These are phyloP conservation scores for Tolmerus cingulatus DNA, from an alignment of 2,888 invertebrate genomes.

Conservation along the genomic window DNA sequence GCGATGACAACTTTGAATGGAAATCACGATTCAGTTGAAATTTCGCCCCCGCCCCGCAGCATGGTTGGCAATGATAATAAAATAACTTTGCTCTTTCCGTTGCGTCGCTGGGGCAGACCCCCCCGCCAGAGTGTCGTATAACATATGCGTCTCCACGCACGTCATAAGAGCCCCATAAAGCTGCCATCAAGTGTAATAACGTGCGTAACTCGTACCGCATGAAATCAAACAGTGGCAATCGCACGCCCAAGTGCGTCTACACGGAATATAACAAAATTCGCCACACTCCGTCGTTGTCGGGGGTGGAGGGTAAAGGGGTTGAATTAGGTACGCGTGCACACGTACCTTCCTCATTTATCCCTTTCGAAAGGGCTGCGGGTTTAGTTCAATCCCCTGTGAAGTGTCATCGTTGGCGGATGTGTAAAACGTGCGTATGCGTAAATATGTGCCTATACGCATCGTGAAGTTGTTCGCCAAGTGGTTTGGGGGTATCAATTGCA, in stretches of 20 bases:
- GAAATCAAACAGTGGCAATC: constrained; percentile 34
- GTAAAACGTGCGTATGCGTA: constrained; percentile 37
- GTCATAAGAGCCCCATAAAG: constrained; percentile 27
- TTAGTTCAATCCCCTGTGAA: background rate
- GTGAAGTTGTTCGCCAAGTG: constrained; percentile 28
- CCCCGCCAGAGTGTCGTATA: background rate
- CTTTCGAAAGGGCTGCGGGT: background rate
- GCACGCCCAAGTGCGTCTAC: constrained; percentile 15
- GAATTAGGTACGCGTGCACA: constrained; percentile 5
- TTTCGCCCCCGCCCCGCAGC: background rate
- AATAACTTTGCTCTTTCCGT: constrained; percentile 21
- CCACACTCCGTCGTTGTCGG: background rate
- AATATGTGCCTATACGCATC: constrained; percentile 5
- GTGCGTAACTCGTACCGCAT: constrained; percentile 30
- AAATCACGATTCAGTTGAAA: background rate
- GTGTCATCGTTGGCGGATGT: constrained; percentile 28
- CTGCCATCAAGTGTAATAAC: constrained; percentile 22
- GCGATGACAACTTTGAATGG: background rate
- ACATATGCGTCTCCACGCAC: background rate
- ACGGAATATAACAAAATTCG: constrained; percentile 9
- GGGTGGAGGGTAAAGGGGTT: background rate
- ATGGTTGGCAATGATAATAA: constrained; percentile 9
- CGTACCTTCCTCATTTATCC: background rate
- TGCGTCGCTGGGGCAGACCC: background rate
- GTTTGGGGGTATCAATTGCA: constrained; percentile 32